Base-by-base conservation (phyloP, 2,797 vertebrate genomes). In the Artibeus lituratus region DNA sequence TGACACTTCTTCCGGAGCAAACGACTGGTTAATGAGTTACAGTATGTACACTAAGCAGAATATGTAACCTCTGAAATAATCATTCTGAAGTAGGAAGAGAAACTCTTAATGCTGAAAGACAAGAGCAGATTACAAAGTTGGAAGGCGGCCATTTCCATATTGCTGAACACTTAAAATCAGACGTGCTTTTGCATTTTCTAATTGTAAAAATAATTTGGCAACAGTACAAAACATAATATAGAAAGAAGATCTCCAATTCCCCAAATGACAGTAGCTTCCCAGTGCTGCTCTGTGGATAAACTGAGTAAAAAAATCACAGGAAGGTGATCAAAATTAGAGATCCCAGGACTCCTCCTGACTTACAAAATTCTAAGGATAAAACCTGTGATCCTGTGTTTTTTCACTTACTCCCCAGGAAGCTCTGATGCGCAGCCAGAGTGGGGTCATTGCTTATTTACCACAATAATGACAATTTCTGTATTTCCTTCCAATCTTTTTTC, bases 201-300 rank as follows among this genome's bases (percentile, higher is more conserved):
- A 91, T 92, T 81, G 47, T 91, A 95, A 87, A 96, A 94, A 72
- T 90, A 96, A 97, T 96, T 94, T 97, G 97, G 88, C 91, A 91
- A 83, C 7, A 57, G 59, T 65, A 69, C 62, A 96, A 95, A 92
- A 88, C 37, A 51, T n/a, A 32, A 90, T 51, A 70, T 15, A 89
- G 76, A 39, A 53, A 80, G 65, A 74, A 82, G 32, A 83, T 77
- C 59, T 76, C 76, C 10, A 84, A 74, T 44, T 92, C 14, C 51
- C 51, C 35, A 76, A 76, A 82, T 49, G 39, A 86, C 65, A 55
- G 53, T 35, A 49, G 19, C 21, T 94, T 42, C 49, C 76, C 62
- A 77, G 3, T 44, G 37, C 32, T 49, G 39, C 26, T 51, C 16
- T 77, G 12, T 59, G 29, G 67, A 65, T 76, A 88, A 55, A 59